Evolutionary conservation across 64 coral and sea anemone species (phyloP).

Genomic region (Dendrophyllia cribrosa): DNA sequence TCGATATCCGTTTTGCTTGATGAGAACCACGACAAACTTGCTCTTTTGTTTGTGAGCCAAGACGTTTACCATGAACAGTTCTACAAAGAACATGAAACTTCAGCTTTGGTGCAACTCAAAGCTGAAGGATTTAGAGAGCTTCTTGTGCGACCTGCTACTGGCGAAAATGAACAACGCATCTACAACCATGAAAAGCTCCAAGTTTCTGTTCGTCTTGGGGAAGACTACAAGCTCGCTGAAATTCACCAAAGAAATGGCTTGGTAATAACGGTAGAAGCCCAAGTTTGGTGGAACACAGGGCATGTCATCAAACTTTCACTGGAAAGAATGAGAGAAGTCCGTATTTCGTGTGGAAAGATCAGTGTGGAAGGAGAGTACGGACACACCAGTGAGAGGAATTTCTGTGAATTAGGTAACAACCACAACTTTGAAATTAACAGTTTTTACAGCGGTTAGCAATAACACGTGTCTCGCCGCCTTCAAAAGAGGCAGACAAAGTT

Average conservation of each 20-base stretch:
- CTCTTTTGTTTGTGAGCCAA: too few species aligned
- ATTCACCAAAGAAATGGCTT: not conserved
- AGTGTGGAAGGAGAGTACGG: not conserved
- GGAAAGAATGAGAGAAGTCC: not conserved
- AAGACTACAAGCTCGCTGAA: constrained; percentile 33
- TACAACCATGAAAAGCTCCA: constrained; percentile 41
- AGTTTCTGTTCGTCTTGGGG: constrained; percentile 20
- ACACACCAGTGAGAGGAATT: not conserved
- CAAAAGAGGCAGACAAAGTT: too few species aligned
- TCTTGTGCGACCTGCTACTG: not conserved
- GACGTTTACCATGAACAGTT: not conserved
- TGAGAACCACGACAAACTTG: not conserved
- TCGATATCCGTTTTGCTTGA: not conserved
- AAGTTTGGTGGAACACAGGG: constrained; percentile 58
- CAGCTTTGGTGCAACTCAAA: constrained; percentile 1
- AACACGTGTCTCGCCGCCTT: too few species aligned
- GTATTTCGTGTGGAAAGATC: constrained; percentile 20
- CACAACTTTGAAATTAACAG: too few species aligned
- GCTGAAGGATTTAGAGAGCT: constrained; percentile 46
- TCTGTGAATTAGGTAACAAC: not conserved
- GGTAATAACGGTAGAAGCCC: constrained; percentile 13
- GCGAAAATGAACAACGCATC: not conserved
- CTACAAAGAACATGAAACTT: constrained; percentile 53
- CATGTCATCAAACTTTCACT: constrained; percentile 19
- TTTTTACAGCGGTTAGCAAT: too few species aligned